Base-by-base conservation (phyloP, 23 tunicate genomes). In the Botrylloides violaceus region DNA sequence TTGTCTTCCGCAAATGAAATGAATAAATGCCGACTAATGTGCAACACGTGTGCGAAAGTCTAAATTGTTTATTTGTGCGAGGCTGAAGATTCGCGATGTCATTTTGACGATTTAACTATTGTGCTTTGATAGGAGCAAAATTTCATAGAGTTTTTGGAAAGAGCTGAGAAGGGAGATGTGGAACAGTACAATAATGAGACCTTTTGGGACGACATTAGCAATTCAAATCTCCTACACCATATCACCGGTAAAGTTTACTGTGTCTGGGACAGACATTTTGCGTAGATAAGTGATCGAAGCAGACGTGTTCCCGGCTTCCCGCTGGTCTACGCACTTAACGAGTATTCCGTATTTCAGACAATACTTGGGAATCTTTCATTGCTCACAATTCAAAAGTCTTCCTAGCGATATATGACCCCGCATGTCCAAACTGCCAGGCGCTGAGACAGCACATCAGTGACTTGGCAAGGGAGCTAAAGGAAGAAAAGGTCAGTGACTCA, bases 361-460 rank as follows among this genome's bases (percentile, higher is more conserved):
- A 60, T 2, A 73, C 84, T 1, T 90, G 90, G 92, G 49, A 56
- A 15, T 29, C 65, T 36, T 90, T 90, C 58, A 73, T 90, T 2
- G 36, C 37, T 6, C 22, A 63, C n/a, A 60, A 90, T 68, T 29
- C 71, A 6, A 79, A 70, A 61, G 97, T 79, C 4, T 35, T 90
- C 30, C 32, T 90, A 15, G 86, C 77, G 27, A 63, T 83, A 32
- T 90, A 90, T 79, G 80, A 59, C 59, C 63, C 53, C 18, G 80
- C 58, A 2, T 90, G 97, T 72, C 97, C 97, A 4, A 90, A 83
- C 68, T 90, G 97, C 56, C 36, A 90, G 50, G 70, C 60, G 22
- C 19, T 80, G 0, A 39, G 97, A 39, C 50, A 70, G 43, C 76
- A 79, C 4, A 61, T 90, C n/a, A 82, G 87, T 34, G 83, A 81